phyloP scores from a whole-genome alignment of 2,888 invertebrate species.

The Hypomecis atomaria region DNA sequence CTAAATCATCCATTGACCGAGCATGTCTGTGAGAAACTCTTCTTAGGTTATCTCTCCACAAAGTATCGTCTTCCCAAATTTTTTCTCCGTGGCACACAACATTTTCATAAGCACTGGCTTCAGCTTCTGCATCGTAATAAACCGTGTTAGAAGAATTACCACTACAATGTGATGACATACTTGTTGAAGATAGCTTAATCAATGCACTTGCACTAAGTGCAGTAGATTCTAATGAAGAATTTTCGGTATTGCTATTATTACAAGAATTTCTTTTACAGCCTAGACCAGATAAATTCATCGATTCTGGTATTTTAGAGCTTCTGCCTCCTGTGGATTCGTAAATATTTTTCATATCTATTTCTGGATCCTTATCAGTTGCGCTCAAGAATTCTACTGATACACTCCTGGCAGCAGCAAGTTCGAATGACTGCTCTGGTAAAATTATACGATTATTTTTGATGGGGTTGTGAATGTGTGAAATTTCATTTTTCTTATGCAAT shows the following conservation, averaged over 20 bases:
- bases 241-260: constrained; percentile 57
- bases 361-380: constrained; percentile 86
- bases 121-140: constrained; percentile 79
- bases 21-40: constrained; percentile 92
- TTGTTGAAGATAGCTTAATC: constrained; percentile 72
- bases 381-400: constrained; percentile 88
- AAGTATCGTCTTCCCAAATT: constrained; percentile 92
- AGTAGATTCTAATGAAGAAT: constrained; percentile 60
- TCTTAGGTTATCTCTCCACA: constrained; percentile 92
- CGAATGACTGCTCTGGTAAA: constrained; percentile 71
- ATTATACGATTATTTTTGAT: constrained; percentile 79
- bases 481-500: constrained; percentile 86
- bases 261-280: constrained; percentile 76
- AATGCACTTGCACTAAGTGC: constrained; percentile 57
- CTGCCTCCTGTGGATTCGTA: constrained; percentile 88
- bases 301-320: constrained; percentile 83
- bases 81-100: constrained; percentile 86
- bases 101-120: constrained; percentile 76
- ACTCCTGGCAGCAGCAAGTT: constrained; percentile 85
- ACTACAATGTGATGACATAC: constrained; percentile 80
- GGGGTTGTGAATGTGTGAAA: constrained; percentile 90
- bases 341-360: constrained; percentile 88
- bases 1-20: constrained; percentile 92
- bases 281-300: constrained; percentile 77
- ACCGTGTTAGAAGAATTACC: constrained; percentile 80